phyloP scores from a whole-genome alignment of 2,113 vertebrate genomes.

The Pachycephala philippinensis region DNA sequence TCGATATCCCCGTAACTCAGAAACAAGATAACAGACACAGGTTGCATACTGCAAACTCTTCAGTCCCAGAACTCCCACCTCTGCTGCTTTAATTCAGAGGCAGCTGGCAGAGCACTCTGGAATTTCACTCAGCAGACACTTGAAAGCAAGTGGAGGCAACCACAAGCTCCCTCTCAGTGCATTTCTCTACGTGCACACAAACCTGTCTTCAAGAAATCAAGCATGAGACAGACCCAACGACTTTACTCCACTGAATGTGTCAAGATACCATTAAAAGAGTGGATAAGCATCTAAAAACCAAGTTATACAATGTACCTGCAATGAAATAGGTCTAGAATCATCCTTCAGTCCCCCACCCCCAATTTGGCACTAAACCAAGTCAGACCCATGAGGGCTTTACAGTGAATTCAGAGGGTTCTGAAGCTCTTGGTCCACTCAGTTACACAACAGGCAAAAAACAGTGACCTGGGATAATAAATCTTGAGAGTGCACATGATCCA shows the following conservation, averaged over 20 bases:
- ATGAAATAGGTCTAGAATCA: neutral
- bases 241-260: neutral
- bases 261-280: neutral
- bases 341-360: neutral
- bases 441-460: accelerated
- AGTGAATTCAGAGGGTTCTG: neutral
- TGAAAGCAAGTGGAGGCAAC: neutral
- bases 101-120: neutral
- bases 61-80: neutral
- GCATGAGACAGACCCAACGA: neutral
- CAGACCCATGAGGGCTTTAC: accelerated
- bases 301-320: neutral
- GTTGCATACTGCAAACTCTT: neutral
- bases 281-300: neutral
- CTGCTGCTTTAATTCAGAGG: neutral
- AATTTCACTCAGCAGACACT: neutral
- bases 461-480: neutral
- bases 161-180: neutral
- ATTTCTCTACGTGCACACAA: neutral
- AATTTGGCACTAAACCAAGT: neutral
- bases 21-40: neutral
- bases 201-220: neutral
- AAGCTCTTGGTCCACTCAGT: neutral
- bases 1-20: neutral
- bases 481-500: neutral